Base-by-base conservation (phyloP, 2,888 invertebrate genomes). In the Apamea monoglypha region DNA sequence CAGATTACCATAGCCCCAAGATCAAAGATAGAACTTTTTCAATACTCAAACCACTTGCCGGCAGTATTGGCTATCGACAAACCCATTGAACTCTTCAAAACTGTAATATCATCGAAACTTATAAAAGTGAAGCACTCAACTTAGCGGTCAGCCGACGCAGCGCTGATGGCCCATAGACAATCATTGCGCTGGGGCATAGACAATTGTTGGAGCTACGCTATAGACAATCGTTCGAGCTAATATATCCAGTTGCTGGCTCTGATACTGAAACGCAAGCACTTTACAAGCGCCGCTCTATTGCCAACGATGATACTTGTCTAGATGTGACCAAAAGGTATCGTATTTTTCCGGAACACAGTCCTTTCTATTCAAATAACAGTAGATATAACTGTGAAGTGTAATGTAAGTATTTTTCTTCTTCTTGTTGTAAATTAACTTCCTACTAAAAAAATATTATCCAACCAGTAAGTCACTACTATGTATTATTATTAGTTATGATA, bases 101-200 rank as follows among this genome's bases (percentile, higher is more conserved):
- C 59, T 75, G 77, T 84, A 87, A 85, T 85, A 85, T 80, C 80
- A 64, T 87, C 59, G 87, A 72, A 72, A 74, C 84, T 84, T 83
- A 75, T 75, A 81, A 74, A 71, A 77, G 76, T 77, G 74, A 74
- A 76, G 40, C 67, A 56, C 64, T 74, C 71, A 66, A 86, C 67
- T 83, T 87, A 75, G 87, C 77, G 87, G 84, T 77, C 77, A 85
- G 77, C 84, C 68, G 74, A 77, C 79, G 84, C 80, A 85, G 87
- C 63, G 75, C 72, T 85, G 85, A 85, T 86, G 70, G 84, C 64
- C 44, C 64, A 79, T 83, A 84, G 84, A 84, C 84, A 74, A 84
- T 73, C 56, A 61, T n/a, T 29, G 66, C 66, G 76, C 74, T 56
- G 66, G 67, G 64, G 56, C 76, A 85, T 66, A 76, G 74, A 73